Base-by-base conservation (phyloP, 2,797 vertebrate species). In the Arnoldichthys spilopterus region DNA sequence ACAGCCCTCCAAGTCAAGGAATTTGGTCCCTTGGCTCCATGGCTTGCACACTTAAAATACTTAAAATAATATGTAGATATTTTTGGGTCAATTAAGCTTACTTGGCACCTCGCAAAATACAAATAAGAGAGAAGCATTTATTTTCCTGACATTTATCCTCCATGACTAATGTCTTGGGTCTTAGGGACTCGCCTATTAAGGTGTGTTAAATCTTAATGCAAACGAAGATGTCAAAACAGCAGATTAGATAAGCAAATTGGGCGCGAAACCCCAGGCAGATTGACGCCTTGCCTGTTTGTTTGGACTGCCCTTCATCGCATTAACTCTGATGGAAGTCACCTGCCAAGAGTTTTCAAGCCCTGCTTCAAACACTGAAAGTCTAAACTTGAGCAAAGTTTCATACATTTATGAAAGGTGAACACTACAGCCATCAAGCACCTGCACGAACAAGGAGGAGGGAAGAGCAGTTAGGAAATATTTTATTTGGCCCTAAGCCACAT, bases 281-380 rank as follows among this genome's bases (percentile, higher is more conserved):
- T 40, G 73, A 78, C 71, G 30, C 74, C 75, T 69, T 58, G 53
- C 74, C 68, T 72, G 77, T 72, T 82, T 83, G 45, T 68, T 76
- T 75, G 37, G 18, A 76, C 40, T 18, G 18, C 47, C 49, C 9
- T 49, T 71, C 58, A 59, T 37, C 63, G 51, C 73, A 59, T 40
- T 32, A 9, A 1, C 30, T 68, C 77, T 63, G 54, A 53, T 3
- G 51, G 15, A 56, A 63, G 34, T 79, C 64, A 68, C 43, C 64
- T 70, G 74, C 34, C 58, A 77, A 43, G 43, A 74, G 22, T 49
- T 73, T 49, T 16, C 30, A 32, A 74, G 20, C 18, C 62, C 0
- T 28, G 0, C 18, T n/a, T 0, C 11, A 0, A 12, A 58, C 56
- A 26, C 26, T 67, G 20, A 20, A 24, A 4, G 22, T 69, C 26